Evolutionary conservation across 2,113 vertebrate genomes (phyloP), one percentile per base, ranked within the genome.

Genomic region (Chinchilla lanigera): DNA sequence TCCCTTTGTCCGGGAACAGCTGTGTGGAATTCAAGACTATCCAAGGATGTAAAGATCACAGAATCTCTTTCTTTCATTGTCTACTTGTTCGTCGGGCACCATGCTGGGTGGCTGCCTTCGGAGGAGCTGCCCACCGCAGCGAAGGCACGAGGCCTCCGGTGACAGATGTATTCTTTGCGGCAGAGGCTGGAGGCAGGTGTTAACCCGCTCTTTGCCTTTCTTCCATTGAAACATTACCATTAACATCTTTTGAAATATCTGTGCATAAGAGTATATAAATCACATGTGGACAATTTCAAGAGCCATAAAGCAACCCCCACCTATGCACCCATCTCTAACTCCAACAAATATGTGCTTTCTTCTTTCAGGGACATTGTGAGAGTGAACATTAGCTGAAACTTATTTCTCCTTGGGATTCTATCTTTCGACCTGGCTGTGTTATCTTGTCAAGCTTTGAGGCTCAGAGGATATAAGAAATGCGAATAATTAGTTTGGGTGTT

Each of bases 1-100:
- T 96, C 92, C 63, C 87, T 98, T 98, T 98, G 98, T 98, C 95
- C 93, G 24, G 96, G 95, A 97, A 92, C 98, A 98, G 97, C 98
- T 98, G 96, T 65, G 87, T 89, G 97, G 97, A 95, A 98, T 98
- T 98, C 97, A 94, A 94, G 98, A 97, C 96, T 95, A 98, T 96
- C 96, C 98, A 92, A 97, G 97, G 97, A 97, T 97, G 94, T 84
- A 93, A 96, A 98, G 98, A 98, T 98, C 98, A 98, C 96, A 98
- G 94, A 93, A 50, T 87, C 84, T 80, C 95, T 98, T 97, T 97
- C 97, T 98, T 97, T 97, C 97, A 95, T 96, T 98, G 97, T 98
- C 94, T 97, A 61, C 95, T 94, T 97, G 97, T 94, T 97, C 92
- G 84, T 87, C 83, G 86, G 95, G 94, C 89, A 16, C 86, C 98